Conservation (phyloP, 1,140 invertebrate species). For the Aricia agestis region DNA sequence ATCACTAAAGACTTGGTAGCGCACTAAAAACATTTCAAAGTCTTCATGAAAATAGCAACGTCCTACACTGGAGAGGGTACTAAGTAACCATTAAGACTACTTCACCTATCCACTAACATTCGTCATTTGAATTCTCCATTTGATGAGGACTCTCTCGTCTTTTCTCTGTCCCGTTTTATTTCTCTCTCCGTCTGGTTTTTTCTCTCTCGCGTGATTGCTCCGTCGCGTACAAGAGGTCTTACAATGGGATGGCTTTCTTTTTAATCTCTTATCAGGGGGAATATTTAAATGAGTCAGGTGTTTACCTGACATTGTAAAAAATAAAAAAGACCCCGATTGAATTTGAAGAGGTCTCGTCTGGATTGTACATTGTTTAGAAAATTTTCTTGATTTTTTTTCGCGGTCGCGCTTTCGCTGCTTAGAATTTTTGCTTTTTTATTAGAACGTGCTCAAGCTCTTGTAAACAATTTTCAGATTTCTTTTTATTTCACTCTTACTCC, state of each 20-base stretch:
- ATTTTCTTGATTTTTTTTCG: constrained; percentile 6
- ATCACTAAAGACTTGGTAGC: background rate
- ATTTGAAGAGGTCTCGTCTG: constrained; percentile 4
- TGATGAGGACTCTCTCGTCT: background rate
- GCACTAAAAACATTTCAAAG: background rate
- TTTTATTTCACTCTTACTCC: background rate
- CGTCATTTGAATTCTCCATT: constrained; percentile 13
- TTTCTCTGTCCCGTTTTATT: constrained; percentile 19
- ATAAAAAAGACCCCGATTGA: background rate
- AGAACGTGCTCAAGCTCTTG: background rate
- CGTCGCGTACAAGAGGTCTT: constrained; percentile 40
- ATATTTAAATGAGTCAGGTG: constrained; percentile 46
- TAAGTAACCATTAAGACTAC: constrained; percentile 5
- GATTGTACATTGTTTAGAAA: constrained; percentile 16
- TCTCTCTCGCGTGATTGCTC: constrained; percentile 45
- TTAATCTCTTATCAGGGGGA: constrained; percentile 48
- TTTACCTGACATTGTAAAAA: constrained; percentile 18
- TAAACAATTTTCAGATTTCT: background rate
- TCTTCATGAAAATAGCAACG: background rate
- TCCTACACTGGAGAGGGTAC: background rate
- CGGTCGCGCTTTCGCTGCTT: background rate
- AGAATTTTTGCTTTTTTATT: constrained; percentile 1
- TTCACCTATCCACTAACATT: constrained; percentile 11
- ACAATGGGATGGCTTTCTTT: constrained; percentile 47
- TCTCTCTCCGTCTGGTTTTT: constrained; percentile 27